These are phyloP conservation scores for Silurus lanzhouensis DNA, from an alignment of 2,797 vertebrate species.

Conservation along the genomic window DNA sequence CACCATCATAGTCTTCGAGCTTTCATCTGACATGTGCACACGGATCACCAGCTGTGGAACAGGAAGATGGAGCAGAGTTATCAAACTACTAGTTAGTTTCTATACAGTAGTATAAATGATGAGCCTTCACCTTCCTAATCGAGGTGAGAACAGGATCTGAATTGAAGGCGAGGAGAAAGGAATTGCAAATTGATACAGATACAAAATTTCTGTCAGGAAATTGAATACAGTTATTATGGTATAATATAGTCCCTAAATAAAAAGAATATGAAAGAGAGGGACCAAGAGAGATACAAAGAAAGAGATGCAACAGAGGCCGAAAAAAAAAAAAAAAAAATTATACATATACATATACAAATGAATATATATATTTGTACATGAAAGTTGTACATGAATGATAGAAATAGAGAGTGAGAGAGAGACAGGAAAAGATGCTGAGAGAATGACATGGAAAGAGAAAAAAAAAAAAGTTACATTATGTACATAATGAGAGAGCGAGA, in stretches of 20 bases:
- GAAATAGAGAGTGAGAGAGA: neutral
- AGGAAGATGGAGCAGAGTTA: constrained; percentile 7
- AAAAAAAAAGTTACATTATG: neutral
- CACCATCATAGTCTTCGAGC: constrained; percentile 99
- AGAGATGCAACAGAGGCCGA: neutral
- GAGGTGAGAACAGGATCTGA: neutral
- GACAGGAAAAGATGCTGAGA: neutral
- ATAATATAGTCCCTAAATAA: too few species aligned
- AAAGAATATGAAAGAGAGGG: neutral
- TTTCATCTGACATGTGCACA: constrained; percentile 97
- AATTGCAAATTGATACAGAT: neutral
- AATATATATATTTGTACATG: too few species aligned
- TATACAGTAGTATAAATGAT: neutral
- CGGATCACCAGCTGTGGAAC: constrained; percentile 88
- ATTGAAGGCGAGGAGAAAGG: too few species aligned
- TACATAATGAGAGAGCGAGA: neutral
- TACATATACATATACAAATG: neutral
- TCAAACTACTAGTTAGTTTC: neutral
- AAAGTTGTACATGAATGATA: neutral
- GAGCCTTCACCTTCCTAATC: neutral
- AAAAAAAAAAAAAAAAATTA: neutral
- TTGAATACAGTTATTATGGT: too few species aligned
- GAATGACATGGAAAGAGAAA: neutral
- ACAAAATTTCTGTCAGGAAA: neutral
- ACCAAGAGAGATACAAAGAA: neutral